These are phyloP conservation scores for Dendrocopos noguchii DNA, from an alignment of 2,113 vertebrate genomes.

Conservation along the genomic window DNA sequence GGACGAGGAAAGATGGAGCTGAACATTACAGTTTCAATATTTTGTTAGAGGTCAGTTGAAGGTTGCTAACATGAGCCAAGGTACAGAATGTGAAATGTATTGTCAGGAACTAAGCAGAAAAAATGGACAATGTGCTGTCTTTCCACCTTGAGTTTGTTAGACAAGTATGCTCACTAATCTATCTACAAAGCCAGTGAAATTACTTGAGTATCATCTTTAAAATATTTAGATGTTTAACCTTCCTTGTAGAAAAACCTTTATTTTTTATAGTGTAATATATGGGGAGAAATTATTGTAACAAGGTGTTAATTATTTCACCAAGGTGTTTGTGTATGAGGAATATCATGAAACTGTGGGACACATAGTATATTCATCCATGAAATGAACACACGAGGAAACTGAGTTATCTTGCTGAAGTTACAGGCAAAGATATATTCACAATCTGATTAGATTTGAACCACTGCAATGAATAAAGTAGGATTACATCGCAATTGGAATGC, in stretches of 20 bases:
- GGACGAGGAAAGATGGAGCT: neutral
- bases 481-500: neutral
- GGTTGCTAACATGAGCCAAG: neutral
- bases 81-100: neutral
- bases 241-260: neutral
- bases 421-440: neutral
- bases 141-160: neutral
- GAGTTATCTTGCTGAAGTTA: neutral
- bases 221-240: neutral
- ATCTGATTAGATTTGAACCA: neutral
- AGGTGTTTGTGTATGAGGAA: neutral
- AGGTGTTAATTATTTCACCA: neutral
- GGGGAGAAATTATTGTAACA: neutral
- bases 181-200: neutral
- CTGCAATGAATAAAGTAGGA: neutral
- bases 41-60: conserved; percentile 29
- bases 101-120: neutral
- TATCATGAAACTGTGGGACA: neutral
- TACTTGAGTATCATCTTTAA: neutral
- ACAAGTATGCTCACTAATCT: neutral
- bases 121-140: neutral
- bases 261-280: neutral
- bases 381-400: neutral
- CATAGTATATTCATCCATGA: neutral
- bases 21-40: neutral